Evolutionary conservation across 37 sponge, comb jelly and placozoan species (phyloP).

Genomic region (Spongilla lacustris): DNA sequence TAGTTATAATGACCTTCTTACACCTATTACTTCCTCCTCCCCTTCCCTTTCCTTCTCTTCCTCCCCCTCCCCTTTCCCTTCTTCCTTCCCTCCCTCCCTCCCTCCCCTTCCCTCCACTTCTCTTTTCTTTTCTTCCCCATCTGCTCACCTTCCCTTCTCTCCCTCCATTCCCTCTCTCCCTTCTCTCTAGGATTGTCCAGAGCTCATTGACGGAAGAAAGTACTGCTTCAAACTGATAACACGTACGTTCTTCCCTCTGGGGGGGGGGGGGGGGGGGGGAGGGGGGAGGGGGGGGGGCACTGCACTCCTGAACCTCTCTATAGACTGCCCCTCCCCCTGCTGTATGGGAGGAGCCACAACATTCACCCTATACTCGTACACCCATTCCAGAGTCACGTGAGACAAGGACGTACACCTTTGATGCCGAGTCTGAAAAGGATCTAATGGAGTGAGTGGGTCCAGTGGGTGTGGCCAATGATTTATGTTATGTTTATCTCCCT

Average conservation of each 20-base stretch:
- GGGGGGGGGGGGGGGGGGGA: too few relatives aligned
- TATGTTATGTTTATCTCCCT: background rate
- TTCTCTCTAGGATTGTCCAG: constrained; percentile 33
- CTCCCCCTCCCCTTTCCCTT: too few relatives aligned
- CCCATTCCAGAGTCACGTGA: constrained; percentile 8
- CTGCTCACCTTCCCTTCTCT: background rate
- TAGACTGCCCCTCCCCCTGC: background rate
- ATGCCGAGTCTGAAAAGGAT: constrained; percentile 73
- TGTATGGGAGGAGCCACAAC: background rate
- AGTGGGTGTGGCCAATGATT: background rate
- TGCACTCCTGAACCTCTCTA: background rate
- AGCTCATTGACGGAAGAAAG: constrained; percentile 65
- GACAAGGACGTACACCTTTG: constrained; percentile 76
- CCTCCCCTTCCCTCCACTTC: too few relatives aligned
- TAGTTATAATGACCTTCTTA: too few relatives aligned
- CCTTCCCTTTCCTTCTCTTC: background rate
- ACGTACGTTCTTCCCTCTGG: constrained; percentile 42
- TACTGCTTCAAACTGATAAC: constrained; percentile 79
- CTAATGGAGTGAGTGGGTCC: constrained; percentile 54
- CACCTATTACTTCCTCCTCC: background rate
- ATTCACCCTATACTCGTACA: background rate
- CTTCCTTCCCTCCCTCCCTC: too few relatives aligned
- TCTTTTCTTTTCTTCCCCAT: background rate
- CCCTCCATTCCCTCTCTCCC: background rate
- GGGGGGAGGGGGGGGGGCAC: too few relatives aligned